Evolutionary conservation across 2,113 vertebrate genomes (phyloP).

Genomic region (Perca flavescens): DNA sequence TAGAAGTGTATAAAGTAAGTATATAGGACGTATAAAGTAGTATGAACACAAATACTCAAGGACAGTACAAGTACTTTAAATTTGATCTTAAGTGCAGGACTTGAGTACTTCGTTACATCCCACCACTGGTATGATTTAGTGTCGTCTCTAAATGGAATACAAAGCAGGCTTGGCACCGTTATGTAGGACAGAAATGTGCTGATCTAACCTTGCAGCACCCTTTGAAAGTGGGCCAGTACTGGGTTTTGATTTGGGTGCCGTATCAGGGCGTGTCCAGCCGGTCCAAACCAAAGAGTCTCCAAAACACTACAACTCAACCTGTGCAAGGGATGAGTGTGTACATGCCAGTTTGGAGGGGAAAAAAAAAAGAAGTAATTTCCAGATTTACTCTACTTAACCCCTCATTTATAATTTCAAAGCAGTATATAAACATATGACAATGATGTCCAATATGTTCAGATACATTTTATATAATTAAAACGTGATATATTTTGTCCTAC

Average conservation of each 20-base stretch:
- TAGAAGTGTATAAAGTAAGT: not conserved
- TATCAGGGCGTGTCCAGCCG: slow-evolving; percentile 4
- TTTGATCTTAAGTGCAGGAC: not conserved
- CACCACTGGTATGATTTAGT: not conserved
- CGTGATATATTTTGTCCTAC: too few species aligned
- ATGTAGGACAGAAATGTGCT: slow-evolving; percentile 67
- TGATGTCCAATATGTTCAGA: not conserved
- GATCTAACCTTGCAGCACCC: slow-evolving; percentile 67
- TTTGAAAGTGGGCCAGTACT: slow-evolving; percentile 65
- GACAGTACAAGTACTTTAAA: not conserved
- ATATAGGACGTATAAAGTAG: not conserved
- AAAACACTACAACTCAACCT: not conserved
- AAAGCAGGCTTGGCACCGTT: slow-evolving; percentile 49
- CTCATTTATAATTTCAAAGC: not conserved
- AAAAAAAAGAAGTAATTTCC: not conserved
- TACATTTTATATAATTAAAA: too few species aligned
- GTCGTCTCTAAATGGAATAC: slow-evolving; percentile 41
- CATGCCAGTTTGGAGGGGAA: not conserved
- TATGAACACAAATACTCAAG: not conserved
- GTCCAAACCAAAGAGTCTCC: slow-evolving; percentile 21
- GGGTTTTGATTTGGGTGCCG: slow-evolving; percentile 38
- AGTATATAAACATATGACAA: not conserved
- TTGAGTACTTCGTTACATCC: not conserved
- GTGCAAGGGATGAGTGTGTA: not conserved
- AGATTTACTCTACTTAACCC: not conserved